Base-by-base conservation (phyloP, 2,797 vertebrate species). In the Sebastes hubbsi region DNA sequence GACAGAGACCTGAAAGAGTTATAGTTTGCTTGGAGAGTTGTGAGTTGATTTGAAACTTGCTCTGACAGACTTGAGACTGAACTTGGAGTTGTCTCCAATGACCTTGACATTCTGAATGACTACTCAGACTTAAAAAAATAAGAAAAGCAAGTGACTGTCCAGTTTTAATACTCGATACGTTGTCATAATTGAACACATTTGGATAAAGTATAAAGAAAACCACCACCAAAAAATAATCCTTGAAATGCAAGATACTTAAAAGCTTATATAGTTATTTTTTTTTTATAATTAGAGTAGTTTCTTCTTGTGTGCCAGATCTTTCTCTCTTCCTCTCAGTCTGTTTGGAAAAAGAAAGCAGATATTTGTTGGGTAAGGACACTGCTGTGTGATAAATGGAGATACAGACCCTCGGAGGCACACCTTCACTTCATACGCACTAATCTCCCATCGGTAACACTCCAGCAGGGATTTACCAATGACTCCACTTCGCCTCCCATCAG, bases 351-450 rank as follows among this genome's bases (percentile, higher is more conserved):
- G 29, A 34, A 30, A 42, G 52, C 3, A 22, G 29, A 29, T 16
- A 55, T 72, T 72, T 66, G 16, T 29, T 25, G 9, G 12, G 32
- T 22, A 2, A 69, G 9, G 36, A 66, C 49, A 30, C 30, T 49
- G n/a, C 69, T 60, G 20, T 78, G 55, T 72, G 73, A 86, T 52
- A 14, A 75, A 84, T 59, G 3, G 24, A 72, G 65, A 73, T 13
- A n/a, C 6, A n/a, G 54, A 49, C 4, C 27, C 1, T 4, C 24
- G 27, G 54, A 78, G 60, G 24, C 22, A 29, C 62, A 20, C 8
- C 54, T 68, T 66, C 38, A 46, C 62, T 58, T 75, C 76, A 77
- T n/a, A 63, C 1, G 3, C 78, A 64, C 81, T 77, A 58, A 72
- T 80, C 70, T 79, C 69, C 66, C 18, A 16, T 61, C 71, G 64